Base-by-base conservation (phyloP, 2,888 invertebrate species). In the Tetragonisca angustula region DNA sequence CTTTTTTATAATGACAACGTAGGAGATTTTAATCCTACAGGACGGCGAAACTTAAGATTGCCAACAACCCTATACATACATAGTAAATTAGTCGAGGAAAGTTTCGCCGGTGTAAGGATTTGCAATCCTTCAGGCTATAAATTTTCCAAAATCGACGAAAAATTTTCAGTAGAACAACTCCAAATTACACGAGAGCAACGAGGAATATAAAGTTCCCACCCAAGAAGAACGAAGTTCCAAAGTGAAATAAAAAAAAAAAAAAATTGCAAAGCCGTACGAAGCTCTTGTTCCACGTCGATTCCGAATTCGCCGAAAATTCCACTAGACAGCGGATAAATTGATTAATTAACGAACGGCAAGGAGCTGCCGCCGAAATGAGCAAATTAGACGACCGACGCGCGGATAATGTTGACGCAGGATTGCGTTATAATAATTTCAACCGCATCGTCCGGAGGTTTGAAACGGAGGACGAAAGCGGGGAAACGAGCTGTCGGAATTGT, bases 341-440 rank as follows among this genome's bases (percentile, higher is more conserved):
- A n/a, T 56, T n/a, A n/a, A 59, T 59, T 59, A n/a, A 56, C n/a
- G 13, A 56, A 1, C 5, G n/a, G n/a, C n/a, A 56, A 43, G 11
- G 2, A 43, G 43, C 43, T 59, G 5, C 56, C n/a, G n/a, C n/a
- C 5, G 15, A 5, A 15, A 15, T 24, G 24, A 56, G 4, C 13
- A 4, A n/a, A 59, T 59, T n/a, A n/a, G 2, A 15, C n/a, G 56
- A 15, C n/a, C 24, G 56, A 24, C 56, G 5, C n/a, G n/a, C n/a
- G 56, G 56, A 56, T 59, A 5, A n/a, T 59, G 21, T 24, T 11
- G 15, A n/a, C 4, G 0, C 5, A 2, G 24, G 56, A 56, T 11
- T n/a, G 56, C n/a, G 56, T 59, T 59, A 59, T 59, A 59, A 59
- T 59, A 59, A 59, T 59, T 59, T 59, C n/a, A n/a, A 59, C 56